A percentile compares a stretch with the other conserved stretches of the same genome.
These are phyloP conservation scores for Hipparchia sbordonii DNA, from an alignment of 2,888 invertebrate genomes.

Conservation along the genomic window DNA sequence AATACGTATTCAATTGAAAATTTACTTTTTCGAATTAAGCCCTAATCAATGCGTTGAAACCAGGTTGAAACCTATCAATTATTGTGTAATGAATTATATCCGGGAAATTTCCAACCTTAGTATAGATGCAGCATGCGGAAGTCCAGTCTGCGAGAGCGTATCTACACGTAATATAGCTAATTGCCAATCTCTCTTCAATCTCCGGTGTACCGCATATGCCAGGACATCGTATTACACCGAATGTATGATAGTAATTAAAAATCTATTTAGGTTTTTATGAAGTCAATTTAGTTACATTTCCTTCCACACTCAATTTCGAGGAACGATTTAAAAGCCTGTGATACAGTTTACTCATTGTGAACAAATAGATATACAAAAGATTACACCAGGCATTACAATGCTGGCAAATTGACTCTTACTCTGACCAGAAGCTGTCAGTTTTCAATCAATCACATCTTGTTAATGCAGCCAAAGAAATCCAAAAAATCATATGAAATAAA, in stretches of 20 bases:
- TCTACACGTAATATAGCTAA: slow-evolving; percentile 61
- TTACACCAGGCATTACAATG: too few species aligned
- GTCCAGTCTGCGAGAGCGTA: slow-evolving; percentile 32
- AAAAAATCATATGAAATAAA: too few species aligned
- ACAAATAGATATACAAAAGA: too few species aligned
- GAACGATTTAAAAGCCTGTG: not conserved
- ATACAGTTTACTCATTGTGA: too few species aligned
- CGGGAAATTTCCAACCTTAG: not conserved
- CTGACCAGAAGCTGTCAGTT: too few species aligned
- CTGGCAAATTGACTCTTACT: too few species aligned
- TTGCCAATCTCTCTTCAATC: slow-evolving; percentile 76
- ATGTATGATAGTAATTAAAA: slow-evolving; percentile 30
- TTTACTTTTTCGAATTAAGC: too few species aligned
- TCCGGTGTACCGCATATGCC: slow-evolving; percentile 57
- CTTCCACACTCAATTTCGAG: not conserved
- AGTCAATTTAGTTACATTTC: not conserved
- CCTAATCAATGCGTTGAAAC: too few species aligned
- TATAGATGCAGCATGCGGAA: not conserved
- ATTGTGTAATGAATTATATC: slow-evolving; percentile 31
- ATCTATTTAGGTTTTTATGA: not conserved
- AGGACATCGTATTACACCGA: slow-evolving; percentile 52
- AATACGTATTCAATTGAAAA: too few species aligned
- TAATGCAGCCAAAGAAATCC: too few species aligned
- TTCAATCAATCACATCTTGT: too few species aligned
- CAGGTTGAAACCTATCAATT: not conserved